phyloP scores from a whole-genome alignment of 2,888 invertebrate species.

The Empis stercorea region DNA sequence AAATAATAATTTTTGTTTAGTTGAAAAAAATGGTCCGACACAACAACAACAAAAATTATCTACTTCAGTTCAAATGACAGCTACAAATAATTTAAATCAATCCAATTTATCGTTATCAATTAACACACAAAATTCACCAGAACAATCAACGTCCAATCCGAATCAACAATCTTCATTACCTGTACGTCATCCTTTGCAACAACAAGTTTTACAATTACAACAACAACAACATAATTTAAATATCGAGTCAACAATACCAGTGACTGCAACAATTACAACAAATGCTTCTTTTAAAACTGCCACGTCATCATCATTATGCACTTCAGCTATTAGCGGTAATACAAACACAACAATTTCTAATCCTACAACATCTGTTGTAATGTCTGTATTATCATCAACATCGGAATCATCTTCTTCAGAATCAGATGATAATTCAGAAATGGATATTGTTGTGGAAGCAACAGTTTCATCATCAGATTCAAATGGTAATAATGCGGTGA shows the following conservation, averaged over 20 bases:
- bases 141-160: slow-evolving; percentile 10
- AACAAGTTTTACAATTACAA: slow-evolving; percentile 12
- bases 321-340: slow-evolving; percentile 13
- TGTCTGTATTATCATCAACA: not conserved
- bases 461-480: slow-evolving; percentile 2
- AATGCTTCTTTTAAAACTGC: slow-evolving; percentile 10
- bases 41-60: slow-evolving; percentile 28
- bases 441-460: not conserved
- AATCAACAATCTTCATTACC: slow-evolving; percentile 30
- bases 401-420: not conserved
- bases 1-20: slow-evolving; percentile 13
- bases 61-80: slow-evolving; percentile 17
- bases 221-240: slow-evolving; percentile 7
- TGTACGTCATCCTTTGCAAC: slow-evolving; percentile 21
- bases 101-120: slow-evolving; percentile 22
- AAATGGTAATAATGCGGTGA: too few relatives aligned
- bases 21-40: slow-evolving; percentile 35
- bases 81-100: slow-evolving; percentile 27
- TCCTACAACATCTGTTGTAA: slow-evolving; percentile 7
- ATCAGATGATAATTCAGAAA: not conserved
- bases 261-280: slow-evolving; percentile 10
- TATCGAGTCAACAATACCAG: slow-evolving; percentile 9
- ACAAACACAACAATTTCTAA: too few relatives aligned
- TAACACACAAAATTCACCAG: slow-evolving; percentile 21
- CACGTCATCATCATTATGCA: slow-evolving; percentile 15